Evolutionary conservation across 2,797 vertebrate genomes (phyloP).

Genomic region (Ispidina lecontei): DNA sequence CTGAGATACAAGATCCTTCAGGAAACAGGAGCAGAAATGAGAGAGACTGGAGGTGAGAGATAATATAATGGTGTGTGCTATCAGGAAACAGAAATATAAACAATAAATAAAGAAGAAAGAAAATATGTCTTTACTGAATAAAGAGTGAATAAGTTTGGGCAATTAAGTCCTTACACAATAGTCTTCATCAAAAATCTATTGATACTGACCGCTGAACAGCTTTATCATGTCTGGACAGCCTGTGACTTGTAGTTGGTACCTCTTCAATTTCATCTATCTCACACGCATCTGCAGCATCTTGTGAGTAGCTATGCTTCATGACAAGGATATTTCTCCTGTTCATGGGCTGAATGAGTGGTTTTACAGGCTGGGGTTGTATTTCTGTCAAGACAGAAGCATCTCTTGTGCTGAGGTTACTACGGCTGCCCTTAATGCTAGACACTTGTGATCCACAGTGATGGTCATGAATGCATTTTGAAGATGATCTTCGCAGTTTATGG

Average conservation of each 20-base stretch:
- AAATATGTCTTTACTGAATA: slow-evolving; percentile 18
- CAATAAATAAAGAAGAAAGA: slow-evolving; percentile 50
- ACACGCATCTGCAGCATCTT: slow-evolving; percentile 90
- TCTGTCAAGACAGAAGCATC: slow-evolving; percentile 90
- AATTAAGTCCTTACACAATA: slow-evolving; percentile 76
- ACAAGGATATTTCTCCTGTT: slow-evolving; percentile 95
- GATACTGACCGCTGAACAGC: slow-evolving; percentile 99
- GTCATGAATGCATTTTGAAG: slow-evolving; percentile 95
- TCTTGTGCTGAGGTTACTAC: slow-evolving; percentile 90
- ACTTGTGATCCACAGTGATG: slow-evolving; percentile 96
- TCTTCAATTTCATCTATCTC: slow-evolving; percentile 97
- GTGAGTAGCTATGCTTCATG: slow-evolving; percentile 99
- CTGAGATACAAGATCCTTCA: not conserved
- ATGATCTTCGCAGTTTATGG: slow-evolving; percentile 93
- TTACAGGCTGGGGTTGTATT: slow-evolving; percentile 87
- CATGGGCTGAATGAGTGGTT: slow-evolving; percentile 84
- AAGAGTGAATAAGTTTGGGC: slow-evolving; percentile 42
- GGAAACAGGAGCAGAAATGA: not conserved
- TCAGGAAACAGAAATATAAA: slow-evolving; percentile 38
- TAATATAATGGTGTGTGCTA: slow-evolving; percentile 27
- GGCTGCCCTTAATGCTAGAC: slow-evolving; percentile 87
- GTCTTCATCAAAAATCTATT: slow-evolving; percentile 90
- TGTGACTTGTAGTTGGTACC: slow-evolving; percentile 97
- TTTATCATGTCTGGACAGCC: slow-evolving; percentile 96
- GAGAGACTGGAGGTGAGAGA: slow-evolving; percentile 25